Percentiles rank a stretch among this genome's conserved stretches.
Conservation (phyloP, 2,113 vertebrate species). For the Piprites chloris region DNA sequence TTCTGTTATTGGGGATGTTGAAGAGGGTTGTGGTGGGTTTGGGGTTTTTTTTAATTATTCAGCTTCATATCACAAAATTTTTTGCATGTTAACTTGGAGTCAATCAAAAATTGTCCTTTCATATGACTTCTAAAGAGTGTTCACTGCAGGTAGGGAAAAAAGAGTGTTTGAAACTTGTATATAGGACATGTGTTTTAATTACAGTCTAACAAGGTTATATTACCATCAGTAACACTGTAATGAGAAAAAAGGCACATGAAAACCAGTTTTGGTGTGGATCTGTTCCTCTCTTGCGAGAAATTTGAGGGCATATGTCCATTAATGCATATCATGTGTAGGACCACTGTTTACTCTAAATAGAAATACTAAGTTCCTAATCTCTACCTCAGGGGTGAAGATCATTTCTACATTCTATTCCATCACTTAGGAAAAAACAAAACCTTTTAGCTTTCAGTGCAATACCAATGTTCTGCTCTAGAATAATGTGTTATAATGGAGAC, state of each 20-base stretch:
- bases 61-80: neutral
- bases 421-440: neutral
- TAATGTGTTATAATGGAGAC: neutral
- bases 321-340: neutral
- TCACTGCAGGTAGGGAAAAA: neutral
- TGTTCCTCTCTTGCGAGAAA: neutral
- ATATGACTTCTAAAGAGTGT: neutral
- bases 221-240: neutral
- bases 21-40: neutral
- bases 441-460: neutral
- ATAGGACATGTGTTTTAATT: neutral
- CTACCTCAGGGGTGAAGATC: neutral
- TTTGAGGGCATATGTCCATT: neutral
- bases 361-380: neutral
- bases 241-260: neutral
- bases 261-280: neutral
- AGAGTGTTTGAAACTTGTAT: neutral
- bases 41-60: neutral
- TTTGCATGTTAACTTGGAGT: neutral
- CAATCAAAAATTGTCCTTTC: neutral
- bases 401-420: neutral
- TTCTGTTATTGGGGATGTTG: neutral
- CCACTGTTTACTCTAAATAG: neutral
- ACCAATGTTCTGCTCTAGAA: neutral
- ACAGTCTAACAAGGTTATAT: neutral